Base-by-base conservation (phyloP, 2,113 vertebrate species). In the Crotalus helleri region DNA sequence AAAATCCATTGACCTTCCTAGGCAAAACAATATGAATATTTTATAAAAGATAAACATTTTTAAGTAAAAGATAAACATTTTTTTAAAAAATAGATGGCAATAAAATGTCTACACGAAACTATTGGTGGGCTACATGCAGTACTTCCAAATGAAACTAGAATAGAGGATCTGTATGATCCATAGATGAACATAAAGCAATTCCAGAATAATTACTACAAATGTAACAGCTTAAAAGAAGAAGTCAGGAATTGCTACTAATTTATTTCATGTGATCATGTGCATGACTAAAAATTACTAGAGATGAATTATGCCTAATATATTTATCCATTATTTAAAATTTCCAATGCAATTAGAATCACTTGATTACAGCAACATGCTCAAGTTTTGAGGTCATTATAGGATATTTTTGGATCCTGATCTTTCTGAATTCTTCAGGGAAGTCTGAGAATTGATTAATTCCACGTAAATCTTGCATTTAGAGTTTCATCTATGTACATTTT, bases 331-430 rank as follows among this genome's bases (percentile, higher is more conserved):
- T 64, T 94, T 93, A 91, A 57, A 24, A 21, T 29, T 91, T 39
- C 69, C 92, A 90, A 55, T 11, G 55, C 39, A 49, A 94, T 90
- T 94, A 85, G 51, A n/a, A 33, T 57, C 69, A 57, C 3, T n/a
- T 51, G 86, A 6, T 23, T 29, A 17, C 13, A 64, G 7, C 61
- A 88, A 49, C 1, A 88, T 17, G 0, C 21, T 61, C 12, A 8
- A 44, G 23, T 88, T 55, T 69, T 12, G 51, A 74, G 59, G 51
- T 88, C 49, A 74, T 69, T 24, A 74, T 15, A 92, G 5, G 21
- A 17, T n/a, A 81, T 81, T 81, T 81, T 17, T 21, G 33, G 33
- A 81, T 21, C 33, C 74, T 21, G 44, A 15, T 53, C 17, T 59
- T 15, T 85, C 15, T 69, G 46, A 61, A 58, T 58, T 29, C 53